phyloP scores from a whole-genome alignment of 1,140 invertebrate genomes.

The Apocrypta bakeri region DNA sequence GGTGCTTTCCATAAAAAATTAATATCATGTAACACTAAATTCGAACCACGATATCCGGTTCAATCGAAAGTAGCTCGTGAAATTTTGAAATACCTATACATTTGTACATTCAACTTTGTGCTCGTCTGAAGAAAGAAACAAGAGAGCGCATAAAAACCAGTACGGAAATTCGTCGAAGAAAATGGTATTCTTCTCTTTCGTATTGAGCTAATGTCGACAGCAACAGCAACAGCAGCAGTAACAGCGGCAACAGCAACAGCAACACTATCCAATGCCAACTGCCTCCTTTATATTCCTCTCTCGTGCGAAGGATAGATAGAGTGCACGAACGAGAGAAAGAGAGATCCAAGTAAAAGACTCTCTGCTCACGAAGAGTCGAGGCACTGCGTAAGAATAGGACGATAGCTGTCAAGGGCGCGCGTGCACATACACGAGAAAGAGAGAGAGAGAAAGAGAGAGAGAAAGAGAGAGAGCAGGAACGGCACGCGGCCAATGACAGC shows the following conservation, averaged over 20 bases:
- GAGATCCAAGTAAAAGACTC: neutral
- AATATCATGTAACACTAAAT: neutral
- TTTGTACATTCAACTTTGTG: neutral
- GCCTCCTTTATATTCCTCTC: slow-evolving; percentile 45
- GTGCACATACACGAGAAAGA: slow-evolving; percentile 32
- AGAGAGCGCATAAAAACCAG: neutral
- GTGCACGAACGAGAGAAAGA: slow-evolving; percentile 5
- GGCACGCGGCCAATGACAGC: slow-evolving; percentile 47
- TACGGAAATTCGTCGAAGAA: slow-evolving; percentile 20
- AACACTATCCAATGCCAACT: slow-evolving; percentile 38
- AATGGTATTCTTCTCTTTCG: slow-evolving; percentile 40
- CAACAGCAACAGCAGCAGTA: neutral
- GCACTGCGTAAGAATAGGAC: slow-evolving; percentile 43
- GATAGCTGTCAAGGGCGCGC: slow-evolving; percentile 50
- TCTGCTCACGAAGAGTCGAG: slow-evolving; percentile 1
- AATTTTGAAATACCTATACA: slow-evolving; percentile 7
- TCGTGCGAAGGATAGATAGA: slow-evolving; percentile 4
- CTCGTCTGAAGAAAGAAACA: neutral
- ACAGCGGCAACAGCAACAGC: neutral
- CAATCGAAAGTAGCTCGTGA: neutral
- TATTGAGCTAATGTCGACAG: neutral
- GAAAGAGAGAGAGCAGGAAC: neutral
- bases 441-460: neutral
- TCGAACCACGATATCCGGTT: neutral
- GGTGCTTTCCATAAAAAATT: neutral